phyloP scores from a whole-genome alignment of 2,888 invertebrate species.

The Athalia rosae region DNA sequence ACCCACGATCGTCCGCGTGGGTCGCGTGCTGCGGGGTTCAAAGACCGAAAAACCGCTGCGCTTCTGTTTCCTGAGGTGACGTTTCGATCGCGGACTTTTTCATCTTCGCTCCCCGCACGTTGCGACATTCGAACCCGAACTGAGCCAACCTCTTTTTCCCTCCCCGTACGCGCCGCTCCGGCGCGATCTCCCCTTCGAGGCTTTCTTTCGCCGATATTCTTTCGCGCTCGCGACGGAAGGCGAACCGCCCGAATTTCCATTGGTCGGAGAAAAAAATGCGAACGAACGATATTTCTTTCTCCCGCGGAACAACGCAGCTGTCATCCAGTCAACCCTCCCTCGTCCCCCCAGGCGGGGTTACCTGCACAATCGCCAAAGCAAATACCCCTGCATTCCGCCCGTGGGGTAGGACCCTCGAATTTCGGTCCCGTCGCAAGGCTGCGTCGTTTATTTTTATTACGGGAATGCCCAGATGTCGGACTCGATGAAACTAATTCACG shows the following conservation, averaged over 20 bases:
- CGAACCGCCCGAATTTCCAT: not conserved
- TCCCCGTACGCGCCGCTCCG: no score
- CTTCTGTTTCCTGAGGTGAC: not conserved
- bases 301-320: conserved; percentile 5
- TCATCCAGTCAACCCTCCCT: no score
- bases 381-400: not conserved
- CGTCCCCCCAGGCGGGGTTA: not conserved
- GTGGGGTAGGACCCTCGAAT: no score
- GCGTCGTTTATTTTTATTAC: not conserved
- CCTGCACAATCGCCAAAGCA: conserved; percentile 31
- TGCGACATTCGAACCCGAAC: conserved; percentile 9
- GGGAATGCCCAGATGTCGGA: not conserved
- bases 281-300: conserved; percentile 9
- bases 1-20: no score
- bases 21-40: no score
- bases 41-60: no score
- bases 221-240: not conserved
- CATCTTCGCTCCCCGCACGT: not conserved
- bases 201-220: not conserved
- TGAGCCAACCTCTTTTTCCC: not conserved
- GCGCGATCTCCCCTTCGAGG: conserved; percentile 7
- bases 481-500: no score
- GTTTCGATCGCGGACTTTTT: not conserved
- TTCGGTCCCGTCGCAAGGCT: no score
- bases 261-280: not conserved